Base-by-base conservation (phyloP, 1,140 invertebrate species). In the Macrocentrus cingulum region DNA sequence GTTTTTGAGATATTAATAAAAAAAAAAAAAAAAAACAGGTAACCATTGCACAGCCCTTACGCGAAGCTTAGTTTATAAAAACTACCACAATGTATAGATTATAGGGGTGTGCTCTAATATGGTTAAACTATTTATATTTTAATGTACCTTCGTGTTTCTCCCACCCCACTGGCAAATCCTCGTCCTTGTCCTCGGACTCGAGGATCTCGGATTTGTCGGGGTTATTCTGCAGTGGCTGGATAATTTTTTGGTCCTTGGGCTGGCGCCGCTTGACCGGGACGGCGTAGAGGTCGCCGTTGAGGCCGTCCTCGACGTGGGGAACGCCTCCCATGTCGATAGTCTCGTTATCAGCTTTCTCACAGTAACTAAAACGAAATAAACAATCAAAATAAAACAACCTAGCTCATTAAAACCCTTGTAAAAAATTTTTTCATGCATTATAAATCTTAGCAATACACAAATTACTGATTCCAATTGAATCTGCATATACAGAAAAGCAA, bases 61-160 rank as follows among this genome's bases (percentile, higher is more conserved):
- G n/a, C n/a, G n/a, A n/a, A n/a, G n/a, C n/a, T n/a, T n/a, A n/a
- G n/a, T n/a, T n/a, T n/a, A n/a, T n/a, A n/a, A n/a, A n/a, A n/a
- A n/a, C n/a, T n/a, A n/a, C n/a, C n/a, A n/a, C n/a, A n/a, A n/a
- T n/a, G n/a, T n/a, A n/a, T n/a, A n/a, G n/a, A n/a, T n/a, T n/a
- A n/a, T n/a, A n/a, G n/a, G n/a, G n/a, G n/a, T n/a, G n/a, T n/a
- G n/a, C n/a, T n/a, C n/a, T n/a, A n/a, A n/a, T n/a, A n/a, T n/a
- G n/a, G n/a, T n/a, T n/a, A n/a, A n/a, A n/a, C n/a, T n/a, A n/a
- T n/a, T n/a, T n/a, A n/a, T n/a, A n/a, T n/a, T n/a, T n/a, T n/a
- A n/a, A n/a, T n/a, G n/a, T 74, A 92, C 92, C 93, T 85, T 96
- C 93, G 80, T 95, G 92, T 78, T 89, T 91, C 78, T 96, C 92